A percentile compares a stretch with the other conserved stretches of the same genome.
Evolutionary conservation across 2,888 invertebrate genomes (phyloP).

Genomic region (Fragum whitleyi): DNA sequence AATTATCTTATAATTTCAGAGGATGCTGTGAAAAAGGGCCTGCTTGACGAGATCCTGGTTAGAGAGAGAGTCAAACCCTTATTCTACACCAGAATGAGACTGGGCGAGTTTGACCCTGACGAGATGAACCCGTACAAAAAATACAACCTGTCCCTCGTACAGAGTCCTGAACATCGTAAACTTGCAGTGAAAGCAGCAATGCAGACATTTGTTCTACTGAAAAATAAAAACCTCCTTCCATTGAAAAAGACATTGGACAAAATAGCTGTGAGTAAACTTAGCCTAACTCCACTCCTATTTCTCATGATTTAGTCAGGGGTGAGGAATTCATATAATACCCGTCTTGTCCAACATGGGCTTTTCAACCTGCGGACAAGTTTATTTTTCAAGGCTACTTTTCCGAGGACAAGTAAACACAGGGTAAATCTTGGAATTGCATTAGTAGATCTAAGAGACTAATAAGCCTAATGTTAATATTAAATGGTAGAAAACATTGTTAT

Average conservation of each 20-base stretch:
- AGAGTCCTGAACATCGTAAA: constrained; percentile 68
- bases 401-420: no score
- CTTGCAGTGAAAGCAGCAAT: constrained; percentile 77
- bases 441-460: no score
- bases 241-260: constrained; percentile 59
- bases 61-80: constrained; percentile 74
- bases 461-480: no score
- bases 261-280: constrained; percentile 66
- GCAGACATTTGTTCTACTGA: constrained; percentile 80
- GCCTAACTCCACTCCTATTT: no score
- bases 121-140: constrained; percentile 78
- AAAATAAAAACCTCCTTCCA: constrained; percentile 69
- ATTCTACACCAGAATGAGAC: constrained; percentile 79
- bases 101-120: constrained; percentile 81
- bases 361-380: no score
- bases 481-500: no score
- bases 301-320: neutral
- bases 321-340: no score
- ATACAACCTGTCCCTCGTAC: constrained; percentile 66
- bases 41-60: constrained; percentile 63
- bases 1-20: constrained; percentile 52
- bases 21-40: constrained; percentile 69
- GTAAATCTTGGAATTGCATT: no score
- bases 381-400: no score
- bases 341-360: no score